Conservation (phyloP, 2,888 invertebrate species). For the Drosophila leonis region DNA sequence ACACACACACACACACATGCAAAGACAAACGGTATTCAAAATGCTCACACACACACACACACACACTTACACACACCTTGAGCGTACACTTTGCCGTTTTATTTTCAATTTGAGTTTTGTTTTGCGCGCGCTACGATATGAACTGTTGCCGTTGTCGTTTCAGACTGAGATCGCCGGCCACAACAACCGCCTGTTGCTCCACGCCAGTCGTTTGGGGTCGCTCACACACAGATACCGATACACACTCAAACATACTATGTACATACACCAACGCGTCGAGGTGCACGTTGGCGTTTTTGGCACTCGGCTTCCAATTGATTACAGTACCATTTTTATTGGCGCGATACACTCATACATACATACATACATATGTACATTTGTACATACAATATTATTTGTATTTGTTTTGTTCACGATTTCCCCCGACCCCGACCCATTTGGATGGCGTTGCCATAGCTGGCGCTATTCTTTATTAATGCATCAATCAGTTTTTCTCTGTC, state of each 20-base stretch:
- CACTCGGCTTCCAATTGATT: constrained; percentile 42
- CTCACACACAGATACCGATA: constrained; percentile 18
- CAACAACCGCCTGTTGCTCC: constrained; percentile 79
- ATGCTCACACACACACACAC: constrained; percentile 36
- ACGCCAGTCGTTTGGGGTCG: constrained; percentile 30
- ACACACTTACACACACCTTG: constrained; percentile 36
- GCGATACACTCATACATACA: constrained; percentile 9
- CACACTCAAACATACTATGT: not conserved
- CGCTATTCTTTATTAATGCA: constrained; percentile 34
- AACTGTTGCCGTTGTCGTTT: constrained; percentile 68
- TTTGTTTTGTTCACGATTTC: constrained; percentile 43
- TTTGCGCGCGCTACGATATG: constrained; percentile 75
- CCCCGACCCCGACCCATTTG: constrained; percentile 54
- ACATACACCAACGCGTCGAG: constrained; percentile 41
- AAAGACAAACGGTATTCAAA: constrained; percentile 41
- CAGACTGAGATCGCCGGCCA: constrained; percentile 74
- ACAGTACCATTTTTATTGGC: constrained; percentile 48
- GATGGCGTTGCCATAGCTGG: constrained; percentile 52
- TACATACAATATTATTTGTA: not conserved
- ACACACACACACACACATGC: constrained; percentile 12
- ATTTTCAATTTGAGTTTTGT: constrained; percentile 34
- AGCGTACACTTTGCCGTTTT: constrained; percentile 44
- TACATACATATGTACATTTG: not conserved
- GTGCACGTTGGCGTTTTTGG: constrained; percentile 59
- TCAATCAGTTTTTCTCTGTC: constrained; percentile 9